Base-by-base conservation (phyloP, 2,797 vertebrate species). In the Siniperca undulata region DNA sequence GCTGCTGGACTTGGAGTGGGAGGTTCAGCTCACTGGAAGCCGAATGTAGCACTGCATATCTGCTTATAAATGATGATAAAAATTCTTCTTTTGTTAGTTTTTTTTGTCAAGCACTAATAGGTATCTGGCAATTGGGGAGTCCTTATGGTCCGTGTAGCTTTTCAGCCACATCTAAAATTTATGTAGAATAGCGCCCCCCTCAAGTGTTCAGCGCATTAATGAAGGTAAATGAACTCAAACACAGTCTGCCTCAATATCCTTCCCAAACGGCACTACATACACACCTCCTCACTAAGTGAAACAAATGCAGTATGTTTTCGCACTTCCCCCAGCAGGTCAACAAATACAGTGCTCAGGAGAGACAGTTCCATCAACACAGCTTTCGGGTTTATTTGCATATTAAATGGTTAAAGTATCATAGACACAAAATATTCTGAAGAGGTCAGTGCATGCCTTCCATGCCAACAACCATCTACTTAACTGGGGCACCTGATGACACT, bases 181-280 rank as follows among this genome's bases (percentile, higher is more conserved):
- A 77, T 59, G 68, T 44, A 14, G 40, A 36, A 68, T 10, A 56
- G 20, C 9, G 0, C 19, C 38, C 19, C 24, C 34, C 3, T 24
- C 42, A 59, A 70, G 62, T 69, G 27, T 62, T 81, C 30, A 27
- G 38, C 9, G 40, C 58, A 62, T 74, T 80, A 81, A 76, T 75
- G 69, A 81, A 69, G 62, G 66, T 61, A 81, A 86, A 84, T 88
- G 53, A 83, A 76, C 64, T 85, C 74, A 77, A 79, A 78, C 36
- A 36, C 27, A 66, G 27, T 46, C 53, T 55, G 79, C 55, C n/a
- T 69, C 66, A 40, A 58, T 22, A 60, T 27, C 70, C 58, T 56
- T 81, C 52, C 24, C 67, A 69, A 82, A 76, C 8, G 56, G 69
- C 27, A 13, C 80, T 0, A 16, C 56, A 52, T 17, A 20, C 53